Evolutionary conservation across 2,113 vertebrate genomes (phyloP).

Genomic region (Phalacrocorax pelagicus): DNA sequence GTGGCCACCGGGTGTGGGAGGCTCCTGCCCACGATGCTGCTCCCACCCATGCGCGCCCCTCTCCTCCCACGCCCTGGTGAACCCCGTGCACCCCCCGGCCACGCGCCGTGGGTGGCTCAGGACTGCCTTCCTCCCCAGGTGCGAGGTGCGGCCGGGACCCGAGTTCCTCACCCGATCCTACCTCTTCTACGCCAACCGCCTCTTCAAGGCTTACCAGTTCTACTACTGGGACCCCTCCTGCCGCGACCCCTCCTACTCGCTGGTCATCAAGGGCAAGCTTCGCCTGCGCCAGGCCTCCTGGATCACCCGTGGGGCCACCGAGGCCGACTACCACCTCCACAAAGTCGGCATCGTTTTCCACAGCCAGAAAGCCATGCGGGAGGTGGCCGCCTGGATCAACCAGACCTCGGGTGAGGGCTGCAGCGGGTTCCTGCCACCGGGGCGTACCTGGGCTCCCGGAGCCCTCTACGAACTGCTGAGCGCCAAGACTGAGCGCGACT

Average conservation of each 20-base stretch:
- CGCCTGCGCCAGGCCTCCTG: slow-evolving; percentile 88
- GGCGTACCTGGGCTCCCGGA: slow-evolving; percentile 68
- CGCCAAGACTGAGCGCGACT: slow-evolving; percentile 71
- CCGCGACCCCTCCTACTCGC: slow-evolving; percentile 81
- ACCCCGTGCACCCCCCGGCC: rapidly evolving
- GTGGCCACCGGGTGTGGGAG: not conserved
- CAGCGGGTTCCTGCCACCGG: slow-evolving; percentile 32
- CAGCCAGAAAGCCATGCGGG: slow-evolving; percentile 74
- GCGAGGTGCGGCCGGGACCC: slow-evolving; percentile 87
- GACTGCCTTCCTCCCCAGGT: slow-evolving; percentile 67
- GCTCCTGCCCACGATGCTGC: not conserved
- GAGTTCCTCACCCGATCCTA: slow-evolving; percentile 90
- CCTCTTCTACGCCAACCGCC: slow-evolving; percentile 83
- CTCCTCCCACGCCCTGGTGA: rapidly evolving
- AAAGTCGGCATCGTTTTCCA: slow-evolving; percentile 87
- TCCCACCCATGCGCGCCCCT: rapidly evolving
- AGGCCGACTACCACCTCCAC: slow-evolving; percentile 86
- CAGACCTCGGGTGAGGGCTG: slow-evolving; percentile 53
- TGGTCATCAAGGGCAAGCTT: slow-evolving; percentile 86
- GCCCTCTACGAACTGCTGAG: slow-evolving; percentile 83
- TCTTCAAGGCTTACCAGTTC: slow-evolving; percentile 88
- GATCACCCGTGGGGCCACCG: slow-evolving; percentile 86
- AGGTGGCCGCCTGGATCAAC: slow-evolving; percentile 71
- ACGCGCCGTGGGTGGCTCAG: rapidly evolving
- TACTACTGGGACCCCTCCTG: slow-evolving; percentile 86